Evolutionary conservation across 2,888 invertebrate species (phyloP), one percentile per base, ranked within the genome.

Genomic region (Tryphoninae sp.): DNA sequence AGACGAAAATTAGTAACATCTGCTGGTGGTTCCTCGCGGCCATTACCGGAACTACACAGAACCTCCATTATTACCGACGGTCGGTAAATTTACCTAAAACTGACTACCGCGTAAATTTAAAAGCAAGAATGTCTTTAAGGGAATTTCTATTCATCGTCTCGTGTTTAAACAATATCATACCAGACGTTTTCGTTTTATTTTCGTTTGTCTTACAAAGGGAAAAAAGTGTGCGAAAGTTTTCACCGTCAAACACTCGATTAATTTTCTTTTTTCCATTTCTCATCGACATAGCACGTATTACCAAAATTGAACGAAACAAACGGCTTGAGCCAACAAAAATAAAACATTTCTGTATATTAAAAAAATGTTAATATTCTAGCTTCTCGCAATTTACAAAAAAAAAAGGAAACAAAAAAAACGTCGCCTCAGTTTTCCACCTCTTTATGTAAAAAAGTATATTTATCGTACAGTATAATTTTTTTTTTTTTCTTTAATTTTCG

Each of bases 391-490:
- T 45, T 33, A 40, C 7, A 62, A 22, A 64, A 6, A 64, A 6
- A 53, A 33, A 13, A 53, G 33, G 23, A 49, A 51, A 49, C 26
- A 1, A 58, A 74, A 65, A 40, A 65, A 65, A 23, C 51, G n/a
- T 51, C 23, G 42, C 55, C 67, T 67, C 42, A 40, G 51, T 71
- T 77, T 78, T 65, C 22, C 53, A 22, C 42, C 49, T 16, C 58
- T 79, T 79, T 74, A 74, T 62, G 74, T 74, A 74, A 68, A 74
- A 79, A 79, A 79, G 68, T 74, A 79, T 74, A 74, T 74, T 79
- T 68, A 74, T 68, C 67, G 51, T 74, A 79, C 42, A 72, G 22
- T 71, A 45, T 71, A 40, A 68, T 72, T 55, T 49, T 22, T 65
- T 40, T 26, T 55, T 58, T 58, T 45, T 53, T 16, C 40, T 45